phyloP scores from a whole-genome alignment of 1,140 invertebrate species.

The Sycophaga agraensis region DNA sequence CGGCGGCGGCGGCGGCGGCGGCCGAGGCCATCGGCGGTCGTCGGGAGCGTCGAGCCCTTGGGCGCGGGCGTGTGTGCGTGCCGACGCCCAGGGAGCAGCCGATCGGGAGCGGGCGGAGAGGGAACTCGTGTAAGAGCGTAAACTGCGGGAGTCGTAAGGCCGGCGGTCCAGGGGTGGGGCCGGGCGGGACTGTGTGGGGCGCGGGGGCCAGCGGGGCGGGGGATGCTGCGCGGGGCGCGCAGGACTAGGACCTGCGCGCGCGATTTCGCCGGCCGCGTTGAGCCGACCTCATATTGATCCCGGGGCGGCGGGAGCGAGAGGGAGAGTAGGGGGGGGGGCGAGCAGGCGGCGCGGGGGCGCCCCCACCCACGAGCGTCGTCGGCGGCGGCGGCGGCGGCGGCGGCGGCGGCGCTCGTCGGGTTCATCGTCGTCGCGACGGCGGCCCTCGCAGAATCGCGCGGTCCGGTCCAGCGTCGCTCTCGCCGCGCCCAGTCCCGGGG shows the following conservation, averaged over 20 bases:
- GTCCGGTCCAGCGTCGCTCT: slow-evolving; percentile 8
- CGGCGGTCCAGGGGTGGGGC: background rate
- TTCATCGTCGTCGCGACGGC: slow-evolving; percentile 17
- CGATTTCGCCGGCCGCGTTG: slow-evolving; percentile 54
- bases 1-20: background rate
- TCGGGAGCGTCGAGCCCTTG: too few species aligned
- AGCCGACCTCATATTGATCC: slow-evolving; percentile 59
- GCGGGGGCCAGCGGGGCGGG: slow-evolving; percentile 13
- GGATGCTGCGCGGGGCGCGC: slow-evolving; percentile 22
- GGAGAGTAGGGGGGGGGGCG: background rate
- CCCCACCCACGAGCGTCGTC: background rate
- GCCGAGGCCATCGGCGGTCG: too few species aligned
- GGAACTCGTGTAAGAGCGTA: too few species aligned
- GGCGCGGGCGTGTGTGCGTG: too few species aligned
- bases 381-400: background rate
- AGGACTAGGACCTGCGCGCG: slow-evolving; percentile 56
- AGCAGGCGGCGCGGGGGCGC: background rate
- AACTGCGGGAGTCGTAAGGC: too few species aligned
- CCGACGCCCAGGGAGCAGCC: background rate
- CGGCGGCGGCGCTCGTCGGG: slow-evolving; percentile 4
- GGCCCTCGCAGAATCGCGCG: slow-evolving; percentile 7
- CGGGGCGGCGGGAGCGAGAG: slow-evolving; percentile 41
- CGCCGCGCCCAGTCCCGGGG: too few species aligned
- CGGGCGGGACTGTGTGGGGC: background rate
- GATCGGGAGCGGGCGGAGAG: background rate